Evolutionary conservation across 2,888 invertebrate genomes (phyloP).

Genomic region (Drosophila nr. perissopoda): DNA sequence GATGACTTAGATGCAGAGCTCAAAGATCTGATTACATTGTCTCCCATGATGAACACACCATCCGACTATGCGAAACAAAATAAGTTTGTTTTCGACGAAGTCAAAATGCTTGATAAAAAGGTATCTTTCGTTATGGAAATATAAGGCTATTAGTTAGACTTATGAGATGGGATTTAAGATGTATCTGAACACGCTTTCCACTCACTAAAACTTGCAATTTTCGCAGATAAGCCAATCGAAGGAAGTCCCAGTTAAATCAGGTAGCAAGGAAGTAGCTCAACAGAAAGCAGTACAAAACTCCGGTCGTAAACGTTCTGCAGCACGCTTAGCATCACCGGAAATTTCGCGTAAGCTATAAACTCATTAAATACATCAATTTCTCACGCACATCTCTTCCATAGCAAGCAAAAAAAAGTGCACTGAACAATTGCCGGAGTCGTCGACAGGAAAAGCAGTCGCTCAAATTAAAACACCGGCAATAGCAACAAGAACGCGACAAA

Average conservation of each 20-base stretch:
- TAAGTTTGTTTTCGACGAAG: not conserved
- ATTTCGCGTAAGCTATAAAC: conserved; percentile 9
- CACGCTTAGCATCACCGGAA: not conserved
- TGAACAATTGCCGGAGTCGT: not conserved
- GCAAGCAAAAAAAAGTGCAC: conserved; percentile 10
- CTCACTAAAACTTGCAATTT: not conserved
- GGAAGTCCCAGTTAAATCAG: not conserved
- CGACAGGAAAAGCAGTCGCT: not conserved
- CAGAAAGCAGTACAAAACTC: not conserved
- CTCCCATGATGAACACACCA: conserved; percentile 18
- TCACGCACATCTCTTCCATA: not conserved
- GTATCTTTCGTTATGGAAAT: conserved; percentile 6
- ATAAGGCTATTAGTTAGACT: not conserved
- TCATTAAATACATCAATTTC: not conserved
- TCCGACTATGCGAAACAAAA: conserved; percentile 1
- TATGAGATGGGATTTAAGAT: not conserved
- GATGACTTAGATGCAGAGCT: conserved; percentile 43
- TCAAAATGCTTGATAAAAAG: not conserved
- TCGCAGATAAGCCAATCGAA: not conserved
- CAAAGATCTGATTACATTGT: conserved; percentile 31
- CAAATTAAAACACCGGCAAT: not conserved
- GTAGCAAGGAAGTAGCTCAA: not conserved
- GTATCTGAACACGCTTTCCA: not conserved
- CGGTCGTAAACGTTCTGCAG: conserved; percentile 2
- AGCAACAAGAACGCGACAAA: conserved; percentile 1